Evolutionary conservation across 2,113 vertebrate genomes (phyloP), one percentile per base, ranked within the genome.

Genomic region (Podarcis raffonei): DNA sequence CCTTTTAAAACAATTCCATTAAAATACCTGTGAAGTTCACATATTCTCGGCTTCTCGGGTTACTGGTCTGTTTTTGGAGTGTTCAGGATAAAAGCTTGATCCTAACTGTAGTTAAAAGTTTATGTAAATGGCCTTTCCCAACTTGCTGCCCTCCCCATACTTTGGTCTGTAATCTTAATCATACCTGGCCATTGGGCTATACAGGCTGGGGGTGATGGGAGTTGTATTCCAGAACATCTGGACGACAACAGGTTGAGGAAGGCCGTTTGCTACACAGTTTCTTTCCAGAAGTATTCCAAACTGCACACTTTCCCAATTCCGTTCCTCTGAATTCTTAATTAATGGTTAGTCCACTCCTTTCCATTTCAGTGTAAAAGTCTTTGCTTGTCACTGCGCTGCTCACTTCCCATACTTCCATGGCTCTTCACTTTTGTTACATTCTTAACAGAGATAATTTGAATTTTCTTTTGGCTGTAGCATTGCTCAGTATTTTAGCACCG

Each of bases 1-100:
- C 5, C 57, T 27, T 89, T 88, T 88, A 37, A 85, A 90, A 93
- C 69, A 1, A 91, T 82, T 92, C 1, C n/a, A 0, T 42, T 87
- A 87, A 57, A 90, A 23, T 12, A 80, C 23, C 13, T 89, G 32
- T 71, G 80, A 69, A 62, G 20, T 32, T 35, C 22, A 62, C 15
- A 32, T 35, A 75, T 39, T 86, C 23, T 66, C 0, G 59, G 81
- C 68, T 78, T 27, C 15, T 81, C 18, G 32, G 66, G 37, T 1
- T 59, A 82, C 85, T 77, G 76, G 48, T 53, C 18, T 62, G 37
- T 25, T 2, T 37, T 25, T 69, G 35, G 48, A 3, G 82, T 39
- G 35, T 57, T 20, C 65, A 88, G 57, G 48, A 84, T 78, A 39
- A 88, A 89, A 88, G 68, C 32, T 0, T 23, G 42, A 81, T 9